Evolutionary conservation across 2,888 invertebrate genomes (phyloP).

Genomic region (Erannis defoliaria): DNA sequence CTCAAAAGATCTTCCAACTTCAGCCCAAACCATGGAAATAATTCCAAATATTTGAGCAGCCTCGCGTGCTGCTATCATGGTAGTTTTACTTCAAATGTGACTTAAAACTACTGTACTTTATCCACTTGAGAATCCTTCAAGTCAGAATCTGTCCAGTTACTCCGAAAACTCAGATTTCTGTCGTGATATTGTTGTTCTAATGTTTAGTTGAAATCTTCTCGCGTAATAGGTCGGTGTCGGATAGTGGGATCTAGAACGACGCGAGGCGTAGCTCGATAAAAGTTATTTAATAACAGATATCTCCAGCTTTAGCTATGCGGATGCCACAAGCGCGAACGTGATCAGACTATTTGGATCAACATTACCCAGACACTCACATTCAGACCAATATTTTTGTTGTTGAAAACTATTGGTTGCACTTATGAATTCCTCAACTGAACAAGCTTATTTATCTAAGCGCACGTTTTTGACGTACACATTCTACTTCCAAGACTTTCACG

Average conservation of each 20-base stretch:
- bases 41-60: too few relatives aligned
- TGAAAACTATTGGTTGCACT: neutral
- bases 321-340: constrained; percentile 52
- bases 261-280: constrained; percentile 74
- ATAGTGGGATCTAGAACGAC: constrained; percentile 52
- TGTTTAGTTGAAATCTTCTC: constrained; percentile 45
- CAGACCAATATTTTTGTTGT: constrained; percentile 12
- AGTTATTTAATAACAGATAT: constrained; percentile 83
- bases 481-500: constrained; percentile 10
- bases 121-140: too few relatives aligned
- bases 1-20: too few relatives aligned
- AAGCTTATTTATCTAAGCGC: neutral
- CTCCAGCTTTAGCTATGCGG: constrained; percentile 61
- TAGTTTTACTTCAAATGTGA: too few relatives aligned
- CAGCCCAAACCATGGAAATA: too few relatives aligned
- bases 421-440: constrained; percentile 15
- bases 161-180: constrained; percentile 21
- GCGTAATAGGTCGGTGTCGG: constrained; percentile 54
- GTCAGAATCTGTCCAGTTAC: too few relatives aligned
- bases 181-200: constrained; percentile 46
- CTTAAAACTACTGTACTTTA: too few relatives aligned
- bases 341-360: constrained; percentile 53
- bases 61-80: too few relatives aligned
- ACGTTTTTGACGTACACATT: neutral
- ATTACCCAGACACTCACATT: constrained; percentile 29